Conservation (phyloP, 2,113 vertebrate genomes). For the Neodon shergylaensis region DNA sequence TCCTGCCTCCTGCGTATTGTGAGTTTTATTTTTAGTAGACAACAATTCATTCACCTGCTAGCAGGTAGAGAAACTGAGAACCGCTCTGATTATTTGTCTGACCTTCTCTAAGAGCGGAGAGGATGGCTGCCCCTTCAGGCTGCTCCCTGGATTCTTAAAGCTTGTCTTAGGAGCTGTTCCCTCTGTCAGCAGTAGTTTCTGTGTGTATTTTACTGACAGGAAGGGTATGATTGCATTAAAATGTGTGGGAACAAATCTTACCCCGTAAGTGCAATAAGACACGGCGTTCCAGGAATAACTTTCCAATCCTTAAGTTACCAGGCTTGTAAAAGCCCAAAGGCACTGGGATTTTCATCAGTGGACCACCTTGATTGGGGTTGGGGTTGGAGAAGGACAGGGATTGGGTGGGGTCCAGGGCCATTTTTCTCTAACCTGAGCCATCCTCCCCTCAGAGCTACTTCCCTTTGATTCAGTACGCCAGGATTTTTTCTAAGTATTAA, state of each 20-base stretch:
- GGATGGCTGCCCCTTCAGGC: fast-evolving
- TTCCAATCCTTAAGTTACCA: not conserved
- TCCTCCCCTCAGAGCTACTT: not conserved
- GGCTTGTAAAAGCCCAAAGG: not conserved
- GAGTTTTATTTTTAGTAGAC: not conserved
- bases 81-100: fast-evolving
- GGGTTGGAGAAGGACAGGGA: fast-evolving
- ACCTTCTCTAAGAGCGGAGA: not conserved
- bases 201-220: not conserved
- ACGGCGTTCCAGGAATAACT: not conserved
- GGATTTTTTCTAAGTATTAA: not conserved
- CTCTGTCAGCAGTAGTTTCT: not conserved
- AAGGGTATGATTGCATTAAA: not conserved
- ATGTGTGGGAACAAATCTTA: not conserved
- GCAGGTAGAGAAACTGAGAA: not conserved
- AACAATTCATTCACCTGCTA: not conserved
- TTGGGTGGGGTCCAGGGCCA: fast-evolving
- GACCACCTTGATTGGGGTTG: not conserved
- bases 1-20: not conserved
- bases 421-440: not conserved
- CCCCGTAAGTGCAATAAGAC: not conserved
- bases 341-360: not conserved
- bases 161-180: not conserved
- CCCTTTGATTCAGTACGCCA: not conserved
- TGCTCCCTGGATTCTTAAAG: not conserved